Percentiles rank a stretch among this genome's conserved stretches.
Evolutionary conservation across 2,888 invertebrate genomes (phyloP).

Genomic region (Timandra comae): DNA sequence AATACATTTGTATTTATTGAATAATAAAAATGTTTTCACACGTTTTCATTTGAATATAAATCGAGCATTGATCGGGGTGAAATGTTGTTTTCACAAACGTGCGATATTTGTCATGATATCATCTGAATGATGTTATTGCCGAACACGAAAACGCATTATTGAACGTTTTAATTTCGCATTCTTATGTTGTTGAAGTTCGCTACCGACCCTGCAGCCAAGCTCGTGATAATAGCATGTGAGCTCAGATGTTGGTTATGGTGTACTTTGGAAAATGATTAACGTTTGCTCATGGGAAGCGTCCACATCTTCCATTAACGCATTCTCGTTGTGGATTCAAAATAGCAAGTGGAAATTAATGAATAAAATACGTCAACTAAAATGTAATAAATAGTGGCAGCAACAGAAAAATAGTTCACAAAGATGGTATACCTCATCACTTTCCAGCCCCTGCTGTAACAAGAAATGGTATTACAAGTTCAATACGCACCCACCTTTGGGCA

Average conservation of each 20-base stretch:
- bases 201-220: constrained; percentile 39
- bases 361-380: constrained; percentile 70
- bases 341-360: constrained; percentile 70
- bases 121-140: too few species aligned
- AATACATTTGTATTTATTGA: too few species aligned
- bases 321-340: constrained; percentile 66
- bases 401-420: constrained; percentile 75
- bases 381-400: constrained; percentile 74
- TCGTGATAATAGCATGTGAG: constrained; percentile 58
- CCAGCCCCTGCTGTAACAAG: constrained; percentile 93
- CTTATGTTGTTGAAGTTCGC: too few species aligned
- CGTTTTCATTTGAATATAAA: constrained; percentile 1
- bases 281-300: constrained; percentile 72
- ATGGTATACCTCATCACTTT: constrained; percentile 91
- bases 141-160: too few species aligned
- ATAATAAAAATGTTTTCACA: too few species aligned
- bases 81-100: too few species aligned
- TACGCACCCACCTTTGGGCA: constrained; percentile 75
- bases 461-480: constrained; percentile 76
- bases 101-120: too few species aligned
- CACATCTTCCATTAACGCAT: constrained; percentile 72
- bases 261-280: constrained; percentile 50
- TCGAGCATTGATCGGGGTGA: too few species aligned
- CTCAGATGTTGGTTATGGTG: constrained; percentile 51
- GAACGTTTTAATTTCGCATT: too few species aligned